Conservation (phyloP, 2,888 invertebrate species). For the Apotomis turbidana region DNA sequence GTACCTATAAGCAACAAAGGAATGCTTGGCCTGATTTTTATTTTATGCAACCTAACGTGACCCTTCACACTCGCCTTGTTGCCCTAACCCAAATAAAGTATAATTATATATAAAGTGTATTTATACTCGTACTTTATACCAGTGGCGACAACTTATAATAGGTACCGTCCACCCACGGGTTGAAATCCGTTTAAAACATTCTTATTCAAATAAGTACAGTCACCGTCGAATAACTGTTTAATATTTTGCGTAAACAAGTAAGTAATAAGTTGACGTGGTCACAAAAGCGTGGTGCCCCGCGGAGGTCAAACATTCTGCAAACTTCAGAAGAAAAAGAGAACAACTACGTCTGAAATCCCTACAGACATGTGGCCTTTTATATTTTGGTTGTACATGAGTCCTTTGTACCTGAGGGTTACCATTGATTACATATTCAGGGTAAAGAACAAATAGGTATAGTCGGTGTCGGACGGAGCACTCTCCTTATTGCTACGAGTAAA, state of each 20-base stretch:
- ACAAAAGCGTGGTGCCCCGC: not conserved
- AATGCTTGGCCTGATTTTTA: too few relatives aligned
- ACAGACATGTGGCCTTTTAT: not conserved
- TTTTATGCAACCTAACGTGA: too few relatives aligned
- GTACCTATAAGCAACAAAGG: too few relatives aligned
- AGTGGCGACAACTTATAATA: too few relatives aligned
- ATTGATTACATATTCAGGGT: constrained; percentile 23
- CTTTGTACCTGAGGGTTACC: constrained; percentile 12
- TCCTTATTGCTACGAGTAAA: not conserved
- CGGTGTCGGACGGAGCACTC: not conserved
- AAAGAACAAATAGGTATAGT: constrained; percentile 1
- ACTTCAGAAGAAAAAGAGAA: not conserved
- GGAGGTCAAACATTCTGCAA: not conserved
- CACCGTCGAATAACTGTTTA: not conserved
- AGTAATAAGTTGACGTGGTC: not conserved
- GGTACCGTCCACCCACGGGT: not conserved
- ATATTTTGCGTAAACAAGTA: constrained; percentile 2
- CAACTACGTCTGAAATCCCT: not conserved
- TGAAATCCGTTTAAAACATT: not conserved
- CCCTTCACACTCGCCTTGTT: too few relatives aligned
- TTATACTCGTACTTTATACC: too few relatives aligned
- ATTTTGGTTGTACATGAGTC: not conserved
- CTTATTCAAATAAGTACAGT: not conserved
- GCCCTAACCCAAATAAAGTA: too few relatives aligned
- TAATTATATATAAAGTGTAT: too few relatives aligned